Conservation (phyloP, 2,797 vertebrate genomes). For the Dermochelys coriacea region DNA sequence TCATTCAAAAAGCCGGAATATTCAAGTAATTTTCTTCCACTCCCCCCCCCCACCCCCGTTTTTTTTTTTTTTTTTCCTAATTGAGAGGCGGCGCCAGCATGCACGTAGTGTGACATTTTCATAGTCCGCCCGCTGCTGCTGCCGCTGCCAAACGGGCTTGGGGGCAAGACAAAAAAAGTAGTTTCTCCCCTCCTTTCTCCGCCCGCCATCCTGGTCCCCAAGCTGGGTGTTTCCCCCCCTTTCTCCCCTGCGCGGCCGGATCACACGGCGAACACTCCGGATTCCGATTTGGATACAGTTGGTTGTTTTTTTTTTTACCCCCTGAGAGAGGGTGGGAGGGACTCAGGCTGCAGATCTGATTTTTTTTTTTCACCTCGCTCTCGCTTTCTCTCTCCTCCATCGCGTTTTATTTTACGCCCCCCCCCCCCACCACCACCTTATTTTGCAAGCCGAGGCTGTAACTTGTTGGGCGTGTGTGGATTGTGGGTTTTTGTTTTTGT, state of each 20-base stretch:
- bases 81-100: constrained; percentile 90
- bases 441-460: constrained; percentile 62
- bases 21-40: constrained; percentile 85
- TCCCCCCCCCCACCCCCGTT: not conserved
- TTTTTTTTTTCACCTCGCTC: constrained; percentile 41
- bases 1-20: constrained; percentile 97
- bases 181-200: constrained; percentile 74
- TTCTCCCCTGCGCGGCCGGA: constrained; percentile 60
- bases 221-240: constrained; percentile 79
- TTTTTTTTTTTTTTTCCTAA: constrained; percentile 79
- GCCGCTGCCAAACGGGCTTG: constrained; percentile 83
- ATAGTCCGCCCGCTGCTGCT: constrained; percentile 84
- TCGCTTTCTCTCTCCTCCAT: constrained; percentile 57
- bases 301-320: constrained; percentile 32
- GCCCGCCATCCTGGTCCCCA: constrained; percentile 84
- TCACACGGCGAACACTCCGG: constrained; percentile 65
- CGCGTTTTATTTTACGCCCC: constrained; percentile 68
- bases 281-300: constrained; percentile 59
- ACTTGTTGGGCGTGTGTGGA: constrained; percentile 61
- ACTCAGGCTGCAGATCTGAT: constrained; percentile 55
- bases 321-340: constrained; percentile 42
- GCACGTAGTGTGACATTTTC: constrained; percentile 93
- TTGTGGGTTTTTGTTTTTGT: constrained; percentile 59
- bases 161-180: constrained; percentile 92
- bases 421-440: constrained; percentile 57